phyloP scores from a whole-genome alignment of 2,888 invertebrate genomes.

The Xanthia icteritia region DNA sequence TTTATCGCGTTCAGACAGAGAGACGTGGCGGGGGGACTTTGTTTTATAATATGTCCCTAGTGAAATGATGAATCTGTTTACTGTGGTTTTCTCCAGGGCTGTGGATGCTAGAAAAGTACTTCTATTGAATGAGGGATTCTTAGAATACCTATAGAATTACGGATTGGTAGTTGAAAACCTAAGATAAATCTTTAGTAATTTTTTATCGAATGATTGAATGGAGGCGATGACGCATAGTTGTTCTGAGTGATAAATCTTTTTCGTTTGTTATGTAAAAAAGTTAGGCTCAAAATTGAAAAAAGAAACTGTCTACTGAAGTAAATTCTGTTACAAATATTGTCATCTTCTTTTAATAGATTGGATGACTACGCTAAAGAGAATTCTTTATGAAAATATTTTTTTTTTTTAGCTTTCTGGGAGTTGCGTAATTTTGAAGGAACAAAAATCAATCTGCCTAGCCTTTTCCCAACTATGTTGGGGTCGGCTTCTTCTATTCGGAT shows the following conservation, averaged over 20 bases:
- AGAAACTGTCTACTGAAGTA: not conserved
- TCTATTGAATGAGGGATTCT: not conserved
- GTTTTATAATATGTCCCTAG: too few relatives aligned
- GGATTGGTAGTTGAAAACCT: not conserved
- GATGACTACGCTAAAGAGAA: not conserved
- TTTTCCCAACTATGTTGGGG: too few relatives aligned
- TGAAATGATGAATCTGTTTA: not conserved
- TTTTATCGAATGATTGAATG: not conserved
- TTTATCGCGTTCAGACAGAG: too few relatives aligned
- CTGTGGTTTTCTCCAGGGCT: not conserved
- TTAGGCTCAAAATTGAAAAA: not conserved
- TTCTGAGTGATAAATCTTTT: not conserved
- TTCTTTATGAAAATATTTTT: not conserved
- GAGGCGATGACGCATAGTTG: not conserved
- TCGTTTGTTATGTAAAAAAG: not conserved
- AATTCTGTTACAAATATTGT: constrained; percentile 14
- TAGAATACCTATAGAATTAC: not conserved
- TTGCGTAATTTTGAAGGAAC: too few relatives aligned
- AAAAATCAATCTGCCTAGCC: too few relatives aligned
- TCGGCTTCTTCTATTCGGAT: too few relatives aligned
- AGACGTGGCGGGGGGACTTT: too few relatives aligned
- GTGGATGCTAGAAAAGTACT: not conserved
- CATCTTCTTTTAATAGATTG: constrained; percentile 10
- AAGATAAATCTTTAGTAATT: not conserved
- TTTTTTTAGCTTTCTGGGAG: rapidly evolving